These are phyloP conservation scores for Apotomis turbidana DNA, from an alignment of 2,888 invertebrate genomes.

Conservation along the genomic window DNA sequence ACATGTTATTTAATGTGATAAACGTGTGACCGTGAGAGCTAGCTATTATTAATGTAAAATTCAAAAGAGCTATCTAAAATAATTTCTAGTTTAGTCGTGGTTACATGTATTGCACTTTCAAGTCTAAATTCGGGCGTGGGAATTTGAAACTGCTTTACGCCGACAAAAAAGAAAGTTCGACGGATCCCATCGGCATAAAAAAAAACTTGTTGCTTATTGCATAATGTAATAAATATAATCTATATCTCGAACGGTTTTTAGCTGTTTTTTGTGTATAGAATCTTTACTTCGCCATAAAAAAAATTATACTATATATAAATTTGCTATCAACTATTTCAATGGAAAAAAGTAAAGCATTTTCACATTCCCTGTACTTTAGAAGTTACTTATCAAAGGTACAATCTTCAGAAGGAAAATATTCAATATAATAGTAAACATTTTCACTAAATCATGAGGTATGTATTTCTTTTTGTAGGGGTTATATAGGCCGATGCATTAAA, in stretches of 20 bases:
- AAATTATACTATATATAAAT: too few species aligned
- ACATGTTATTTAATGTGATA: background rate
- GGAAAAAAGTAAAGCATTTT: background rate
- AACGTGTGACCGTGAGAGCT: background rate
- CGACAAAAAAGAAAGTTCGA: too few species aligned
- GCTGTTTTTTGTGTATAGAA: too few species aligned
- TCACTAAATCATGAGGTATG: conserved; percentile 32
- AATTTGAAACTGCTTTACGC: conserved; percentile 8
- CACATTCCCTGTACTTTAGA: background rate
- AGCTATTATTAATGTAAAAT: conserved; percentile 18
- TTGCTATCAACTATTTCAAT: too few species aligned
- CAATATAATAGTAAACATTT: conserved; percentile 3
- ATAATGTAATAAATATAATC: too few species aligned
- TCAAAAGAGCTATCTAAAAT: conserved; percentile 29
- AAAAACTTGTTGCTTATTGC: too few species aligned
- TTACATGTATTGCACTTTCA: conserved; percentile 13
- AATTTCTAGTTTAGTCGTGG: conserved; percentile 16
- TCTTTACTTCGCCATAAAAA: too few species aligned
- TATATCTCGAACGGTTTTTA: too few species aligned
- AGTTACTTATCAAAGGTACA: background rate
- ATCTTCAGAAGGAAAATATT: conserved; percentile 2
- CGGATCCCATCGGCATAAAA: too few species aligned
- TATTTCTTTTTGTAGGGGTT: conserved; percentile 32
- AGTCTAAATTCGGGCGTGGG: background rate
- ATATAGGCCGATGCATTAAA: conserved; percentile 21